phyloP scores from a whole-genome alignment of 2,797 vertebrate genomes.

The Pteronotus mesoamericanus region DNA sequence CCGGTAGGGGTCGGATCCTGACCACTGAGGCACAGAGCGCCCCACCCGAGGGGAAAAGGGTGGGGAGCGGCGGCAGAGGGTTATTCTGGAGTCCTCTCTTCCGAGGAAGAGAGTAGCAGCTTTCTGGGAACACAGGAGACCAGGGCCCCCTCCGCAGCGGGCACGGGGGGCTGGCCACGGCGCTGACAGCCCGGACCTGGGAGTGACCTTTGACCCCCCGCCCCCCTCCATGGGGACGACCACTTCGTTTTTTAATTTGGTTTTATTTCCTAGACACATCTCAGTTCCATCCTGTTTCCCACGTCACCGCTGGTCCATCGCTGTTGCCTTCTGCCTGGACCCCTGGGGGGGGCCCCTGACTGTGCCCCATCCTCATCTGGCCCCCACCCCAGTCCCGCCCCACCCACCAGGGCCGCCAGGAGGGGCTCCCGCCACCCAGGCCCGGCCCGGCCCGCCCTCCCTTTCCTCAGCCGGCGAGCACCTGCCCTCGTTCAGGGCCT shows the following conservation, averaged over 20 bases:
- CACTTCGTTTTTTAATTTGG: neutral
- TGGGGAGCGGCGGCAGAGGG: neutral
- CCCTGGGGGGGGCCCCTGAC: neutral
- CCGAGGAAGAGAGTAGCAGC: neutral
- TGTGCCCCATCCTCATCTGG: neutral
- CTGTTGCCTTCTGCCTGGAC: neutral
- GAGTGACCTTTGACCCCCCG: neutral
- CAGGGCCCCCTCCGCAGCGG: neutral
- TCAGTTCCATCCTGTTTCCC: neutral
- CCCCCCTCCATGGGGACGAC: neutral
- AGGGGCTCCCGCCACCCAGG: neutral
- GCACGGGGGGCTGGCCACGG: neutral
- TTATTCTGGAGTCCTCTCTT: neutral
- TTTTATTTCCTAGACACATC: neutral
- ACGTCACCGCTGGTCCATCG: accelerated
- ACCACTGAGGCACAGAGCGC: neutral
- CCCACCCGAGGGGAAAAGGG: neutral
- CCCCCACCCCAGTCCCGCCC: neutral
- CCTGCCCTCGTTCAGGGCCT: neutral
- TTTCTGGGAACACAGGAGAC: neutral
- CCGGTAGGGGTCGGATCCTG: neutral
- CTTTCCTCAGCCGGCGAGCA: neutral
- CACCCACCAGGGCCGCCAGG: neutral
- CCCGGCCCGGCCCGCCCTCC: accelerated
- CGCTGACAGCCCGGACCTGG: neutral